Base-by-base conservation (phyloP, 2,797 vertebrate genomes). In the Falco concolor region DNA sequence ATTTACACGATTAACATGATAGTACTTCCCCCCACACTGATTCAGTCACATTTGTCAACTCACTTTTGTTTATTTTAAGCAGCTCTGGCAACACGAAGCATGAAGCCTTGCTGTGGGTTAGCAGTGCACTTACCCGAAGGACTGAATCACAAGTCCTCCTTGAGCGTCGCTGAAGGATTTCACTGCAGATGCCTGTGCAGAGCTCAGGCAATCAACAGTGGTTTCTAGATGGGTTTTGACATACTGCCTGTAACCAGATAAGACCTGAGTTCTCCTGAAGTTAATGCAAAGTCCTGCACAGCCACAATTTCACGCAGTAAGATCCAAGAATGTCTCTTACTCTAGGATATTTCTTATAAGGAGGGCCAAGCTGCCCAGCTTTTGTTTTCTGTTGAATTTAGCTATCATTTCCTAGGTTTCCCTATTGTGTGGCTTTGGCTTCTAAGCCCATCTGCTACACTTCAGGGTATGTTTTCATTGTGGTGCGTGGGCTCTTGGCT, bases 381-480 rank as follows among this genome's bases (percentile, higher is more conserved):
- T 95, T 92, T 91, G 64, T 92, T 91, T 92, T 85, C 75, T 81
- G 3, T 67, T 92, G 60, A 79, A 91, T 95, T 87, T 91, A 93
- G 83, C 79, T 83, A 63, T 40, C n/a, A 89, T 89, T 95, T 95
- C 89, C 42, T 87, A 69, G 86, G 80, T 84, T 94, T 91, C 64
- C 73, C 75, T 69, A 84, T 90, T 94, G 90, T 96, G 90, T 93
- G 92, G 89, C 92, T 94, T 96, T 94, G 96, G 96, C 95, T 95
- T 95, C 85, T 93, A 70, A 93, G 89, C 96, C 95, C 96, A 97
- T 96, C 96, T 97, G 95, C 96, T 96, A 83, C 89, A 94, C 94
- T 97, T 96, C 90, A 89, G 96, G 96, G 88, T 95, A 95, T 84
- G 90, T 97, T 96, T 94, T 96, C 84, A 68, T 89, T 92, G 78